These are phyloP conservation scores for Burhinus bistriatus DNA, from an alignment of 2,113 vertebrate species.

Conservation along the genomic window DNA sequence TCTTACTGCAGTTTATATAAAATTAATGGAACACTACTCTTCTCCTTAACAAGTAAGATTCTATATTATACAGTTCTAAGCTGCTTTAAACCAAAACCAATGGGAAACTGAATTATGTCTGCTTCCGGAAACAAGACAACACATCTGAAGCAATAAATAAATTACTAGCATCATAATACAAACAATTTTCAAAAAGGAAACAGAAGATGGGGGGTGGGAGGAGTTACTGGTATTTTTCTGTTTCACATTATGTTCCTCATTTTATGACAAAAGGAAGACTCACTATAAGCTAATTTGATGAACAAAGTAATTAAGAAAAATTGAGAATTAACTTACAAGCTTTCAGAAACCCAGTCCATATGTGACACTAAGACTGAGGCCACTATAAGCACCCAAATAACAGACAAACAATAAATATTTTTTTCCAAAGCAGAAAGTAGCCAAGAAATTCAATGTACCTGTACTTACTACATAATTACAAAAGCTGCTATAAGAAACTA, in stretches of 20 bases:
- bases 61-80: background rate
- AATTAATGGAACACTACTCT: background rate
- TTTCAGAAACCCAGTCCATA: background rate
- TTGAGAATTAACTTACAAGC: background rate
- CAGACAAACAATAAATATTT: background rate
- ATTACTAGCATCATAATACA: background rate
- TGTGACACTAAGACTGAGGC: background rate
- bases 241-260: background rate
- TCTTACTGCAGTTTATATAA: background rate
- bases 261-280: background rate
- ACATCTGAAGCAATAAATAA: background rate
- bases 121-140: background rate
- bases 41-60: background rate
- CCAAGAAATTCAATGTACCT: background rate
- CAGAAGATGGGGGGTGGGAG: fast-evolving
- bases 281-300: background rate
- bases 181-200: background rate
- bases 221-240: background rate
- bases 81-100: background rate
- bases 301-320: background rate
- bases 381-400: background rate
- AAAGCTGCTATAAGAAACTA: background rate
- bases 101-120: background rate
- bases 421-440: background rate
- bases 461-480: background rate